Evolutionary conservation across 1,140 invertebrate species (phyloP).

Genomic region (Aphelenchoides avenae): DNA sequence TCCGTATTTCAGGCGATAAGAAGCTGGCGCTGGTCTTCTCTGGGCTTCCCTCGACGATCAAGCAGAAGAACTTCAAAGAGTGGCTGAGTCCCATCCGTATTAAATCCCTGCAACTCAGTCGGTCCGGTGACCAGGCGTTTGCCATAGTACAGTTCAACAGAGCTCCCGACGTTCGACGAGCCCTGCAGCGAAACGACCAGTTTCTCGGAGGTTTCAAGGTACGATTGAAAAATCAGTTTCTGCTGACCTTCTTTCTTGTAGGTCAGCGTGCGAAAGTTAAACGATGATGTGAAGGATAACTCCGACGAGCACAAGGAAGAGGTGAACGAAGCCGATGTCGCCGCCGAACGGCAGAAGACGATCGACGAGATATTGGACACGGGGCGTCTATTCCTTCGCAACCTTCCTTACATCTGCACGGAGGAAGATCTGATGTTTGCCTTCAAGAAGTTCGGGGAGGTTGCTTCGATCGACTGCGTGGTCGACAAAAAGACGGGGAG

Average conservation of each 20-base stretch:
- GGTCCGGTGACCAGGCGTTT: slow-evolving; percentile 10
- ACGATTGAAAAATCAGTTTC: slow-evolving; percentile 11
- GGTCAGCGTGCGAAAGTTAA: slow-evolving; percentile 19
- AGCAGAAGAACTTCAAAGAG: slow-evolving; percentile 45
- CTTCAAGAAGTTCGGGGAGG: slow-evolving; percentile 75
- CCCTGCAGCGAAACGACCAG: slow-evolving; percentile 32
- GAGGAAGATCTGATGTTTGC: slow-evolving; percentile 79
- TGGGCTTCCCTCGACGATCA: slow-evolving; percentile 39
- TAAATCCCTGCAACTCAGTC: slow-evolving; percentile 32
- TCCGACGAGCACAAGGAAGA: slow-evolving; percentile 20
- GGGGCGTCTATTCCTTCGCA: slow-evolving; percentile 87
- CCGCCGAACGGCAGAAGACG: slow-evolving; percentile 20
- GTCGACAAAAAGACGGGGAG: slow-evolving; percentile 77
- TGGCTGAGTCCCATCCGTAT: slow-evolving; percentile 45
- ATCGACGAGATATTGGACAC: slow-evolving; percentile 64
- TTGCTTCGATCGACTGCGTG: slow-evolving; percentile 82
- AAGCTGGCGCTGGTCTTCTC: slow-evolving; percentile 43
- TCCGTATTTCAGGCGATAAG: slow-evolving; percentile 42
- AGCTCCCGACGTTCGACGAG: slow-evolving; percentile 31
- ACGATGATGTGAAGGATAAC: slow-evolving; percentile 11
- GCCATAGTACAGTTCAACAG: slow-evolving; percentile 45
- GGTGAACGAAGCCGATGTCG: not conserved
- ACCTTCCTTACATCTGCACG: slow-evolving; percentile 80
- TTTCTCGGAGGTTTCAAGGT: slow-evolving; percentile 47
- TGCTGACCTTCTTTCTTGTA: slow-evolving; percentile 10